Base-by-base conservation (phyloP, 2,888 invertebrate species). In the Thereva nobilitata region DNA sequence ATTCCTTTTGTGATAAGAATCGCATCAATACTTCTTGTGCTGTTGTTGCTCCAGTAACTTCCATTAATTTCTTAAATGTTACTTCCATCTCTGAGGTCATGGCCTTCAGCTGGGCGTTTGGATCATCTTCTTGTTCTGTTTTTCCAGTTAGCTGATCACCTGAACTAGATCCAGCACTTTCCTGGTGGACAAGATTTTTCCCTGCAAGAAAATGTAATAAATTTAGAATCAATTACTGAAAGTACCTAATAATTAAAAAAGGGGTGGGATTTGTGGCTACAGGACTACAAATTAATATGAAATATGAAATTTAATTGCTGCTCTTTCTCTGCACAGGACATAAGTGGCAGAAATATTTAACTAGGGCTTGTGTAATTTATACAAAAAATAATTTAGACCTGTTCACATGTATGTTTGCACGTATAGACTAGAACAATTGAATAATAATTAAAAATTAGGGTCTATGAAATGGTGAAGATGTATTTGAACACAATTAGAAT, bases 41-140 rank as follows among this genome's bases (percentile, higher is more conserved):
- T 57, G 87, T 87, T 7, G 89, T 89, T 9, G 90, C 91, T 6
- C 90, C 90, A 12, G 92, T 92, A 0, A 89, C 87, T 76, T 87
- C 87, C 84, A 91, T 91, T 0, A 93, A 82, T 71, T 86, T 87
- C 70, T 88, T 87, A 76, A 93, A 91, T 34, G 86, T 82, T 8
- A 86, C 85, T 70, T 90, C 88, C 82, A 88, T 86, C 71, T 79
- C 78, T 34, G 72, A 74, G 3, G 77, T 78, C 0, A 73, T 74
- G 59, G 73, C 75, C 67, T 78, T 76, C 9, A 79, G 71, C 64
- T 79, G 78, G 0, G 76, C 75, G 8, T 75, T 77, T 0, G 77
- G 76, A 72, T 80, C 79, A 40, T 78, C 76, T 4, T 79, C 78
- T n/a, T 74, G 73, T 47, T 80, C 79, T 0, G 75, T 76, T 70